Evolutionary conservation across 2,888 invertebrate genomes (phyloP).

Genomic region (Muscina levida): DNA sequence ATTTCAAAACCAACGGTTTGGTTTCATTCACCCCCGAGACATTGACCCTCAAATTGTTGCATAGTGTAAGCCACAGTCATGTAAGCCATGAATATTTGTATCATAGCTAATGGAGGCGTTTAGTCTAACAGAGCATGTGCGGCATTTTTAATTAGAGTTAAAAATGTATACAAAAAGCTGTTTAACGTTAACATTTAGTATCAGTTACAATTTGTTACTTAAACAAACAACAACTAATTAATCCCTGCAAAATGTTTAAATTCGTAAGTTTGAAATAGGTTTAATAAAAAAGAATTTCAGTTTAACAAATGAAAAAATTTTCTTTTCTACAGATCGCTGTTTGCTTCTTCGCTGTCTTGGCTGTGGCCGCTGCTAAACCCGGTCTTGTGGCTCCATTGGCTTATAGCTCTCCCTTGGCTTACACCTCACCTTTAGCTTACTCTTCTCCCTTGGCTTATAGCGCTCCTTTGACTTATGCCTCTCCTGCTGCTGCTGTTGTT

Average conservation of each 20-base stretch:
- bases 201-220: slow-evolving; percentile 49
- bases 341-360: slow-evolving; percentile 74
- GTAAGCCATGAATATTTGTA: no score
- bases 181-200: slow-evolving; percentile 7
- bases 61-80: no score
- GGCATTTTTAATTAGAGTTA: neutral
- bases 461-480: no score
- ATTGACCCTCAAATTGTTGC: no score
- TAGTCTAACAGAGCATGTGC: no score
- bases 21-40: no score
- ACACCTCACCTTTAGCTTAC: no score
- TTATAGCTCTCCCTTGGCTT: slow-evolving; percentile 43
- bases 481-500: no score
- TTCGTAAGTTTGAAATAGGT: slow-evolving; percentile 71
- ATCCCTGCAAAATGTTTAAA: slow-evolving; percentile 73
- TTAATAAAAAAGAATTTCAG: neutral
- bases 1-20: no score
- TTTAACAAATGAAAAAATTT: no score
- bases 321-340: slow-evolving; percentile 69
- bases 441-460: no score
- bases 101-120: no score
- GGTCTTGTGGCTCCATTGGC: slow-evolving; percentile 66
- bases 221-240: slow-evolving; percentile 32
- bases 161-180: slow-evolving; percentile 24
- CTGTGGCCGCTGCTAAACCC: slow-evolving; percentile 70